Evolutionary conservation across 2,888 invertebrate genomes (phyloP), one percentile per base, ranked within the genome.

Genomic region (Cyclophora albipunctata): DNA sequence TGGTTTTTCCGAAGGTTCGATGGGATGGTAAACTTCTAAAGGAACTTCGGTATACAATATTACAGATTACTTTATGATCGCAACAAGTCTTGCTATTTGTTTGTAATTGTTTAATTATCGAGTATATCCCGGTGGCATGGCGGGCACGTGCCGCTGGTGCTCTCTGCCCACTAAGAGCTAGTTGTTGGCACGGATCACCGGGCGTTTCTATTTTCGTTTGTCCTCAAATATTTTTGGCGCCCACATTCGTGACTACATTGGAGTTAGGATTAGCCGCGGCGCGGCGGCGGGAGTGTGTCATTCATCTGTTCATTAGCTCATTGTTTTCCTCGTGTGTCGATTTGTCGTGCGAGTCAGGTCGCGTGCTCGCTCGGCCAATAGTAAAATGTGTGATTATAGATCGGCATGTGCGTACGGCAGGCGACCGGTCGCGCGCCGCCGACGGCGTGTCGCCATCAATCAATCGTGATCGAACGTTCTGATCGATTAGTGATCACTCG

Each of bases 211-310:
- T 87, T 87, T 80, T 75, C 69, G 84, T 69, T 75, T 75, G 81
- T 79, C 83, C 79, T 81, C 81, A 82, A 81, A 84, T 81, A 86
- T 81, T 84, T 82, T 84, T 86, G 86, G 86, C 87, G 85, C 68
- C 72, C 73, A 78, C 78, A 78, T 75, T 71, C 68, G 67, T 75
- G 72, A 75, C 76, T 82, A 78, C 76, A 80, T 81, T 81, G 80
- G 79, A 66, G 69, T 69, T 75, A 68, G 66, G 74, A 69, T 69
- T 67, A 67, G 67, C 68, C 66, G 70, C 72, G 52, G 73, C 66
- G 70, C 71, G 52, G 73, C 71, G 74, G 70, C 71, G 74, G 64
- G 67, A 73, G 71, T 73, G 63, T 82, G 87, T 87, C 87, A 88
- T 88, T 88, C 88, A 87, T 88, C 84, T 79, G 79, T 75, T 81